Conservation (phyloP, 2,113 vertebrate genomes). For the Diadophis punctatus region DNA sequence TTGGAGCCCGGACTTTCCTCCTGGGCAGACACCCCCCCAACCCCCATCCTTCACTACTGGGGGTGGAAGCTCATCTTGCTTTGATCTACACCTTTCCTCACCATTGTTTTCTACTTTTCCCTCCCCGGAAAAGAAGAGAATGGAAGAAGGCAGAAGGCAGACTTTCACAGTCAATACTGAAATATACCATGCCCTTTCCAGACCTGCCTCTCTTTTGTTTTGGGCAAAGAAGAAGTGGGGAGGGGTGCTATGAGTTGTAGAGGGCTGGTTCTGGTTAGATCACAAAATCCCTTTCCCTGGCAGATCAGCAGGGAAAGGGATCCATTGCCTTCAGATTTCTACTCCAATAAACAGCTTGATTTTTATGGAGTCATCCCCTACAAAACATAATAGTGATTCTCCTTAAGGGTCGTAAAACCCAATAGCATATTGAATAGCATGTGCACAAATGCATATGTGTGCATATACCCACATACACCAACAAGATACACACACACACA, state of each 20-base stretch:
- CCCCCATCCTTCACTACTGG: slow-evolving; percentile 48
- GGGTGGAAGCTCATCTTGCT: slow-evolving; percentile 27
- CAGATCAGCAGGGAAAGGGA: background rate
- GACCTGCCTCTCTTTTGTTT: background rate
- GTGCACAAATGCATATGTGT: background rate
- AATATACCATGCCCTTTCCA: slow-evolving; percentile 50
- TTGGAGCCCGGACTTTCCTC: background rate
- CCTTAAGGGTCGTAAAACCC: background rate
- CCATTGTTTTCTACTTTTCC: slow-evolving; percentile 35
- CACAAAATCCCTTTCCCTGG: background rate
- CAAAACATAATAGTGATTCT: background rate
- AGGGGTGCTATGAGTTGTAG: too few relatives aligned
- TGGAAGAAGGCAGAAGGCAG: background rate
- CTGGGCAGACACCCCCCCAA: slow-evolving; percentile 30
- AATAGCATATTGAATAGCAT: background rate
- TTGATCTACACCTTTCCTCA: slow-evolving; percentile 63
- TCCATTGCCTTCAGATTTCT: background rate
- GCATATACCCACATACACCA: background rate
- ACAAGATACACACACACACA: background rate
- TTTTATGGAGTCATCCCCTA: background rate
- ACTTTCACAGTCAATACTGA: slow-evolving; percentile 63
- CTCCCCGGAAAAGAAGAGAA: slow-evolving; percentile 44
- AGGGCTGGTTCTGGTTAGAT: too few relatives aligned
- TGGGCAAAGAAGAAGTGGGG: background rate
- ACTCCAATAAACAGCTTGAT: background rate